Conservation (phyloP, 2,888 invertebrate genomes). For the Lasioglossum figueresi region DNA sequence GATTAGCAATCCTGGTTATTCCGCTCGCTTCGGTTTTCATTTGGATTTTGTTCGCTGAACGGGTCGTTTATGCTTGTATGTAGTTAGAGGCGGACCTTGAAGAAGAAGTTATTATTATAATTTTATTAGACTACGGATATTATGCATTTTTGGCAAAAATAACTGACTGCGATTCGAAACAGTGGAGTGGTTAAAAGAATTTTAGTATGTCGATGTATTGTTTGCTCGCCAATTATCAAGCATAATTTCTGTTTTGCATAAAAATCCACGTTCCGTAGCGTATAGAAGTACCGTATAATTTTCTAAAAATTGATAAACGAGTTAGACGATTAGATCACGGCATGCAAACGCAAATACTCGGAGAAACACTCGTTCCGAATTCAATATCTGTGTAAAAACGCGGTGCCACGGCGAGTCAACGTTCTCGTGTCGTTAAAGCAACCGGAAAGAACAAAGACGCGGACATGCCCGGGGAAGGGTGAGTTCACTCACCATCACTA, state of each 20-base stretch:
- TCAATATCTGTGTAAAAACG: slow-evolving; percentile 36
- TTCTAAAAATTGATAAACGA: not conserved
- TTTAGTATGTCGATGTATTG: too few relatives aligned
- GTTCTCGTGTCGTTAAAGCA: slow-evolving; percentile 62
- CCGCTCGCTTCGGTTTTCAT: not conserved
- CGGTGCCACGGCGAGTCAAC: slow-evolving; percentile 51
- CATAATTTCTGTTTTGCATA: too few relatives aligned
- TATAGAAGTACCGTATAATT: not conserved
- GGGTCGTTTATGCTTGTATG: too few relatives aligned
- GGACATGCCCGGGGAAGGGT: slow-evolving; percentile 49
- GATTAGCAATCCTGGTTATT: not conserved
- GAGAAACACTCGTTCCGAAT: not conserved
- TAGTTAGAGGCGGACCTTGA: not conserved
- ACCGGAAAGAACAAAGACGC: slow-evolving; percentile 62
- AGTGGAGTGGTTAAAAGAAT: too few relatives aligned
- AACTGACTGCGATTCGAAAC: not conserved
- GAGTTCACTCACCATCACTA: slow-evolving; percentile 77
- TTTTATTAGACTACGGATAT: not conserved
- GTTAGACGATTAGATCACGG: not conserved
- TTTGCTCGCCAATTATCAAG: too few relatives aligned
- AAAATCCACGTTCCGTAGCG: not conserved
- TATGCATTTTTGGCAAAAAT: not conserved
- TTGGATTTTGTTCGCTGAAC: not conserved
- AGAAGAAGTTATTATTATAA: not conserved
- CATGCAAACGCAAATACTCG: not conserved